Base-by-base conservation (phyloP, 1,140 invertebrate genomes). In the Cyphomyrmex costatus region DNA sequence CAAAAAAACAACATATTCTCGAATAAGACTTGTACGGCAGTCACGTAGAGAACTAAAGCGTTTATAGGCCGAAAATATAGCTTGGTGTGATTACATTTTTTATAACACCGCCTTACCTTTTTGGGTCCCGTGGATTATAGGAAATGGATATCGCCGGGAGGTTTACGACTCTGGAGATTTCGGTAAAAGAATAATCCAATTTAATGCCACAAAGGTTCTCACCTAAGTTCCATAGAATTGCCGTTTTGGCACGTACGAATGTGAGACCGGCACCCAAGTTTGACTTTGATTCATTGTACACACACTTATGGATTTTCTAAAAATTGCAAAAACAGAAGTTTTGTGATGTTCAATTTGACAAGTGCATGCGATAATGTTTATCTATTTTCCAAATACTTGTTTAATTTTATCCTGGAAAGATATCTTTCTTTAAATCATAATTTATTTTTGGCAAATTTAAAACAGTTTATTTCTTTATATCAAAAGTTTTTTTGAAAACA, bases 121-220 rank as follows among this genome's bases (percentile, higher is more conserved):
- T 56, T 53, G 27, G 33, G 14, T 27, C n/a, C 21, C 3, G n/a
- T 56, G 46, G 33, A 79, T 42, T 4, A n/a, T 79, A 21, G 30
- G 30, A 19, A 68, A 79, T 36, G 30, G 46, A 53, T 79, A 21
- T 42, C 46, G 19, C 24, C 19, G 8, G n/a, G n/a, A 49, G 46
- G 77, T 79, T 79, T 79, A 79, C 30, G 61, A 42, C 14, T 68
- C 10, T n/a, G 8, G 46, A 30, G n/a, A 79, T 79, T 68, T 79
- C 61, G 61, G 46, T 79, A 53, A 79, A 63, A 46, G 61, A 79
- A 79, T 68, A 79, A 79, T 53, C 61, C 77, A 79, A 79, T 79
- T 79, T 79, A 68, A 65, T 53, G 21, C 46, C 77, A 46, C 61
- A 14, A 79, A 68, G 46, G 51, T 49, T 79, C 6, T 46, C 30